Evolutionary conservation across 1,140 invertebrate species (phyloP), one percentile per base, ranked within the genome.

Genomic region (Drosophila parvula): DNA sequence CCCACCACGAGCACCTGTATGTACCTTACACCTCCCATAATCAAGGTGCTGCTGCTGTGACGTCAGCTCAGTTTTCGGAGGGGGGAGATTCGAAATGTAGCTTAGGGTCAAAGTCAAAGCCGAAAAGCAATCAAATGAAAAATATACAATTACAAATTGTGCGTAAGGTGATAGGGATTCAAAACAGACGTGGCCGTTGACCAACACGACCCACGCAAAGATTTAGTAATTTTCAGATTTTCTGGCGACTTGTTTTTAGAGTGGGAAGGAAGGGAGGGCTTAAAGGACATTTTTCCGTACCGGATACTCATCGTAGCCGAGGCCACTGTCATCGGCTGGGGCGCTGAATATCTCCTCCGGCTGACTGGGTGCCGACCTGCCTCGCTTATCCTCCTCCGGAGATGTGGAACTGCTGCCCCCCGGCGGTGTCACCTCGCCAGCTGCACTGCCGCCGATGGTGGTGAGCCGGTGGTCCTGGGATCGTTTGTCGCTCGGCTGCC

Each of bases 311-410:
- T 91, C 90, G 55, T 91, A 91, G 74, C 81, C 22, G 14, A 61
- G 59, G 22, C 59, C 59, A 61, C 59, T 81, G 41, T 79, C 76
- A 28, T 91, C 84, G 12, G 68, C 51, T 16, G 84, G 84, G 45
- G 81, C 76, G 64, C 77, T 90, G 28, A 91, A 91, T 43, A 91
- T 90, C 59, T 91, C 90, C 69, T 91, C 90, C 47, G 90, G 90
- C 68, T 91, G 90, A 14, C 86, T 83, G 51, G 48, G 68, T 2
- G 59, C 55, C 12, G 62, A 48, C 62, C 70, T 70, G 4, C 50
- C 82, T 12, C 80, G 77, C 34, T 78, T 77, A 30, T 62, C 63
- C 28, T 78, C 65, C 12, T 40, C 67, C 7, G 44, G 40, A 22
- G 45, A 18, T 9, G 16, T 53, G 50, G 50, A 36, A 36, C 50